Base-by-base conservation (phyloP, 2,797 vertebrate species). In the Chaetophractus vellerosus region DNA sequence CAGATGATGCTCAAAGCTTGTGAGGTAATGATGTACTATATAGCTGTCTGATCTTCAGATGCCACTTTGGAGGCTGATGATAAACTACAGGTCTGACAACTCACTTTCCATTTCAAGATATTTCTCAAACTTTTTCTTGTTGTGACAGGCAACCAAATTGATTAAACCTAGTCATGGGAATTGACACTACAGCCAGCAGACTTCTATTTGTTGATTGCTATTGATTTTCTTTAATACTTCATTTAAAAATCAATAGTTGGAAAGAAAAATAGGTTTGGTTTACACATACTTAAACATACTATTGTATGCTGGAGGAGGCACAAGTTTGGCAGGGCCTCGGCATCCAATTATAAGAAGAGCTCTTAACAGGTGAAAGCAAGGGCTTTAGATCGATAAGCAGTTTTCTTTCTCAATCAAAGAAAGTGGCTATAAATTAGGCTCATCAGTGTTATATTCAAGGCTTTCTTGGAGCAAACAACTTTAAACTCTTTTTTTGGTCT, bases 151-250 rank as follows among this genome's bases (percentile, higher is more conserved):
- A 98, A 98, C 98, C 98, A 98, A 99, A 99, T 98, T 98, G 98
- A 99, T 99, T 98, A 99, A 98, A 98, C 97, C 98, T 97, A 97
- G 98, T 98, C 98, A 98, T 96, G 97, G 98, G 98, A 98, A 98
- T 98, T 99, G 98, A 99, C 99, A 99, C 98, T 95, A 98, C 97
- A 97, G 98, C 97, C 97, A 97, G 95, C 98, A 98, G 98, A 98
- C 98, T 99, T 98, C 99, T 99, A 99, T 99, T 99, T 99, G 99
- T 99, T 99, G 99, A 99, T 99, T 99, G 98, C 99, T 99, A 99
- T 99, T 99, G 99, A 99, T 99, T 99, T 99, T 99, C 98, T 99
- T 99, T 99, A 99, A 99, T 99, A 99, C 98, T 99, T 99, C 98
- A 99, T 99, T 99, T 99, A 99, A 99, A 99, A 99, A 99, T 99